These are phyloP conservation scores for Molorchus minor DNA, from an alignment of 2,888 invertebrate genomes.

Conservation along the genomic window DNA sequence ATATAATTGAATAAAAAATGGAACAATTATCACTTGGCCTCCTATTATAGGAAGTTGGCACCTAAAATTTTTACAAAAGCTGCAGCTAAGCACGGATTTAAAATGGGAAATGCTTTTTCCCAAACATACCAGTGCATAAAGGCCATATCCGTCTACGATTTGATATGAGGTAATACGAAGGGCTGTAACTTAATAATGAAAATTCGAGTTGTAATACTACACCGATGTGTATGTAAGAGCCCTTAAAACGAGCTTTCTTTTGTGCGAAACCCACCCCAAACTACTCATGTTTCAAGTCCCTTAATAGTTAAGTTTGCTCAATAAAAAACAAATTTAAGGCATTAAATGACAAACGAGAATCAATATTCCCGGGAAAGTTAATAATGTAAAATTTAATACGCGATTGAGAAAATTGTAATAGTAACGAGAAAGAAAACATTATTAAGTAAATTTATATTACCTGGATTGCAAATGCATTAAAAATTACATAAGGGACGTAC, in stretches of 20 bases:
- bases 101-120: constrained; percentile 1
- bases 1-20: constrained; percentile 46
- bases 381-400: too few species aligned
- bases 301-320: constrained; percentile 56
- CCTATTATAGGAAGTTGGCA: constrained; percentile 21
- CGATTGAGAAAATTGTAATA: too few species aligned
- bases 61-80: background rate
- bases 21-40: constrained; percentile 29
- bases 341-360: constrained; percentile 51
- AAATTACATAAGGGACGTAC: too few species aligned
- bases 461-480: too few species aligned
- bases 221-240: constrained; percentile 56
- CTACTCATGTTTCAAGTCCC: constrained; percentile 55
- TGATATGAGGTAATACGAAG: constrained; percentile 37
- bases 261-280: constrained; percentile 54
- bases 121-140: constrained; percentile 17
- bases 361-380: constrained; percentile 20
- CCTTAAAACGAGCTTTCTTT: constrained; percentile 61
- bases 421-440: too few species aligned
- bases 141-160: constrained; percentile 15
- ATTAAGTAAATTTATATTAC: too few species aligned
- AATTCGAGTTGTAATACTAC: constrained; percentile 56
- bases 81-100: background rate
- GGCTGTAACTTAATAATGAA: constrained; percentile 56
- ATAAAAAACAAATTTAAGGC: constrained; percentile 57